These are phyloP conservation scores for Dipodomys ordii DNA, from an alignment of 2,113 vertebrate species.

Conservation along the genomic window DNA sequence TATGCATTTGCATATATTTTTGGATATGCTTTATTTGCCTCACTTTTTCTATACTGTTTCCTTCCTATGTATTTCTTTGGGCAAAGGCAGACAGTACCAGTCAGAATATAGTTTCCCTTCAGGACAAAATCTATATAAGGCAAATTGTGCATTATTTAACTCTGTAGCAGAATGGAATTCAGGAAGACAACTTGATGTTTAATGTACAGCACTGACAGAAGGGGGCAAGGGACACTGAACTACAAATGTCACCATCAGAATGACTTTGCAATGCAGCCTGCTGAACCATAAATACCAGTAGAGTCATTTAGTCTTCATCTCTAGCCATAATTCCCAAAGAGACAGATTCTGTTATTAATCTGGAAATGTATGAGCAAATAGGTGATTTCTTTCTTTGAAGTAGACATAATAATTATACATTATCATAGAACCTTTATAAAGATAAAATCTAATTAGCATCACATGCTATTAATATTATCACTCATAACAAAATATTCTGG, in stretches of 20 bases:
- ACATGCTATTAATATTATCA: conserved; percentile 5
- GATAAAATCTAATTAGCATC: not conserved
- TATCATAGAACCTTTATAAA: conserved; percentile 10
- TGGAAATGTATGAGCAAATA: not conserved
- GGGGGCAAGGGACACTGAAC: not conserved
- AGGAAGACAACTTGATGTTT: not conserved
- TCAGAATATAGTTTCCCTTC: not conserved
- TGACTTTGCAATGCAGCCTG: not conserved
- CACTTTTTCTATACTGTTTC: not conserved
- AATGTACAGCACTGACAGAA: not conserved
- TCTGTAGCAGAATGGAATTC: not conserved
- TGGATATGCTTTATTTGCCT: not conserved
- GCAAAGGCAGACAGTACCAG: not conserved
- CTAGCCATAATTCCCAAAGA: not conserved
- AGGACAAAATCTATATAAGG: not conserved
- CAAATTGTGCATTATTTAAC: not conserved
- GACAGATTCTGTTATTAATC: not conserved
- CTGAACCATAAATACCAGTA: not conserved
- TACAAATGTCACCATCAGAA: not conserved
- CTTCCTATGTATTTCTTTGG: not conserved
- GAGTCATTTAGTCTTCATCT: not conserved
- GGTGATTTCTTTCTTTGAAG: not conserved
- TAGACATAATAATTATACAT: not conserved
- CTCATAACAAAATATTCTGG: conserved; percentile 23
- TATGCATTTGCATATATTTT: not conserved